phyloP scores from a whole-genome alignment of 1,140 invertebrate genomes.

The Zophobas atratus region DNA sequence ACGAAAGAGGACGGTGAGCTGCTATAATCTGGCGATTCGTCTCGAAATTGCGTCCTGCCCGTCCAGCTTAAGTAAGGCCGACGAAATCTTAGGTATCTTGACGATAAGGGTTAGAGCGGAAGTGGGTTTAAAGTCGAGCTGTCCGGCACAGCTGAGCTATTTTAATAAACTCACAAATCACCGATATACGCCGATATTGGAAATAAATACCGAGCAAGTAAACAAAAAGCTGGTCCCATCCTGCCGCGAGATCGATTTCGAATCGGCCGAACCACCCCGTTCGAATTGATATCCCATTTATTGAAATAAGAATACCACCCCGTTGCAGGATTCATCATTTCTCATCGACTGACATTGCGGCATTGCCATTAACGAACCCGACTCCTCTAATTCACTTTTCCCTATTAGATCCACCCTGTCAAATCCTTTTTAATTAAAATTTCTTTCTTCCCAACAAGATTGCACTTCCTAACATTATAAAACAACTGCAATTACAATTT shows the following conservation, averaged over 20 bases:
- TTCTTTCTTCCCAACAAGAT: conserved; percentile 34
- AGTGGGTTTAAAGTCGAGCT: conserved; percentile 38
- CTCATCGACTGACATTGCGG: conserved; percentile 44
- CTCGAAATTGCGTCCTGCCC: conserved; percentile 26
- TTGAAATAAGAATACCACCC: conserved; percentile 31
- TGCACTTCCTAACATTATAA: conserved; percentile 37
- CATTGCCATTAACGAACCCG: conserved; percentile 43
- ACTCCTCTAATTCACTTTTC: conserved; percentile 46
- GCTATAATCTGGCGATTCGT: conserved; percentile 33
- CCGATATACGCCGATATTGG: conserved; percentile 30
- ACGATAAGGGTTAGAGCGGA: conserved; percentile 26
- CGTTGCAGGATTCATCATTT: conserved; percentile 39
- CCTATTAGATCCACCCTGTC: conserved; percentile 45
- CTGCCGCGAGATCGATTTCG: conserved; percentile 35
- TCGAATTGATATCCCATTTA: conserved; percentile 33
- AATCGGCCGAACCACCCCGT: conserved; percentile 11
- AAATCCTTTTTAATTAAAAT: conserved; percentile 50
- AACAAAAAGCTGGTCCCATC: conserved; percentile 41
- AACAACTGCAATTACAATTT: conserved; percentile 47
- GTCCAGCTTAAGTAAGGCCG: conserved; percentile 15
- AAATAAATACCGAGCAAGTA: conserved; percentile 40
- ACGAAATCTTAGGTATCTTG: conserved; percentile 32
- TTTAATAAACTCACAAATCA: conserved; percentile 42
- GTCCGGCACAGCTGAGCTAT: conserved; percentile 40
- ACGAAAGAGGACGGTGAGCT: conserved; percentile 13